A percentile compares a stretch with the other conserved stretches of the same genome.
Evolutionary conservation across 2,113 vertebrate genomes (phyloP).

Genomic region (Phrynosoma blainvillii): DNA sequence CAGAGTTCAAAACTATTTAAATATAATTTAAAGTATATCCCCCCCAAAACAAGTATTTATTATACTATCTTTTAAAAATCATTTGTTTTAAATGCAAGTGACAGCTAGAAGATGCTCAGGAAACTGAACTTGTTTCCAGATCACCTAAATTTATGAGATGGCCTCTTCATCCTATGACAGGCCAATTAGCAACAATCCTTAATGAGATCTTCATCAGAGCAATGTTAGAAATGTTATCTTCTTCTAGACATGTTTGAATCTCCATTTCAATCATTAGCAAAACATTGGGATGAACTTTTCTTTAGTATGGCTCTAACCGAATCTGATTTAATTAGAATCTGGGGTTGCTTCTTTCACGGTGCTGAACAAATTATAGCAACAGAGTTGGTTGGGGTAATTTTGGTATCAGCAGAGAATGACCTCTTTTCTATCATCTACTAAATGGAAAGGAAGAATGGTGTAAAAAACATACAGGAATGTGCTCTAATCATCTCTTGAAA

Average conservation of each 20-base stretch:
- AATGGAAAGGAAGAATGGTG: background rate
- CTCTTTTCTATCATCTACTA: fast-evolving
- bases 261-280: conserved; percentile 55
- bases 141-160: conserved; percentile 14
- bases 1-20: no score
- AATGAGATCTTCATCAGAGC: conserved; percentile 52
- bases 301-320: conserved; percentile 41
- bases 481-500: background rate
- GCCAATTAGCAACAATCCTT: conserved; percentile 28
- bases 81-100: background rate
- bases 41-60: no score
- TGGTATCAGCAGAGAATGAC: background rate
- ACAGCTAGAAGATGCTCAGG: conserved; percentile 16
- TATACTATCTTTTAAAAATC: background rate
- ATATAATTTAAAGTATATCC: no score
- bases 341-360: conserved; percentile 25
- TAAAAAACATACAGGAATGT: background rate
- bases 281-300: conserved; percentile 53
- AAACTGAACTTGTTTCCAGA: conserved; percentile 32
- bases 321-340: conserved; percentile 35
- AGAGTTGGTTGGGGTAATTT: background rate
- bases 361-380: conserved; percentile 17
- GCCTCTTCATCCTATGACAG: conserved; percentile 30
- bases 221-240: conserved; percentile 46
- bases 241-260: conserved; percentile 47